Evolutionary conservation across 2,888 invertebrate genomes (phyloP), one percentile per base, ranked within the genome.

Genomic region (Microplitis manilae): DNA sequence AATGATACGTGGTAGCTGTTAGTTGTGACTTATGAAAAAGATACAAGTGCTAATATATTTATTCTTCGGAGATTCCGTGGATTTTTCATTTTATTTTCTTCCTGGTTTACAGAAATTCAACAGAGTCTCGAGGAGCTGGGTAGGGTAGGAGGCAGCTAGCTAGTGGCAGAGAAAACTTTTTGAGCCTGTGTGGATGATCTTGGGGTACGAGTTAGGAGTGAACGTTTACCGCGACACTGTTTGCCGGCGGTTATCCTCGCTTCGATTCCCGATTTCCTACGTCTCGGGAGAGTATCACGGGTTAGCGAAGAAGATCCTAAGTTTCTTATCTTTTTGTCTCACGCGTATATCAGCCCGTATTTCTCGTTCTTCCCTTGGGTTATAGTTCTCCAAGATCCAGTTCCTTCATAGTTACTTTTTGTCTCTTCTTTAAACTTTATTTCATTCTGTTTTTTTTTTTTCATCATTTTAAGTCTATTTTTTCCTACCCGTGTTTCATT

Each of bases 281-380:
- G 77, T 73, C 76, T 73, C 74, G 68, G 70, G 73, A 76, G 78
- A 78, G 50, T 50, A 69, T 75, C 65, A 72, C 76, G 76, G 41
- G 77, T 75, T 76, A 39, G 5, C 30, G 62, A 20, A 68, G 13
- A 60, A 62, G 74, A 77, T 77, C 72, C 76, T 41, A 76, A 65
- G 77, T 81, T 79, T 76, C 79, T 82, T 82, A 81, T 81, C 80
- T 81, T 81, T 77, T 81, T 79, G 78, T 80, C 80, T 79, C 70
- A 67, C 77, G 61, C 75, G 69, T 78, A 73, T 79, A 79, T 81
- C 79, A 80, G 75, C 79, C 80, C 80, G 81, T 80, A 81, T 83
- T 82, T 81, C 80, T 80, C 72, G 60, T 75, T 75, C n/a, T 76
- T 82, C 81, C 82, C 81, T 41, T 71, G 81, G 78, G 82, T 70